Percentiles rank a stretch among this genome's conserved stretches.
phyloP scores from a whole-genome alignment of 2,888 invertebrate genomes.

The Parthenolecanium corni region DNA sequence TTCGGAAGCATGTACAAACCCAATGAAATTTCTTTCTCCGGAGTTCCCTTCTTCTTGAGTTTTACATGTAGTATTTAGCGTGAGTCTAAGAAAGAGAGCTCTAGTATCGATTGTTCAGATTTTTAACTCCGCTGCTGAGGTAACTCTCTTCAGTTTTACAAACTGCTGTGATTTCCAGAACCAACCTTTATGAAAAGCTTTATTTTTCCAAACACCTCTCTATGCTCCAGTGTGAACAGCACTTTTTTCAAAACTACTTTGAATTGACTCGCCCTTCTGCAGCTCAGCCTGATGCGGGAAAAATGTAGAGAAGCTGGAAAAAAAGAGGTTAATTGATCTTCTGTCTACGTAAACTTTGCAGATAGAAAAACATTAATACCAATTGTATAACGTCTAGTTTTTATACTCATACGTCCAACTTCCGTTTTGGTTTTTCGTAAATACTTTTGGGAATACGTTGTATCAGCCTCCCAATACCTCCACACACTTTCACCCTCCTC shows the following conservation, averaged over 20 bases:
- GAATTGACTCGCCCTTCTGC: neutral
- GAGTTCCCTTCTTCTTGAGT: too few relatives aligned
- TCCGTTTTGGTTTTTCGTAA: conserved; percentile 11
- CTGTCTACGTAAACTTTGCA: neutral
- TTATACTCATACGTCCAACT: conserved; percentile 7
- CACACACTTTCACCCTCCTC: neutral
- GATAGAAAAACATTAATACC: conserved; percentile 21
- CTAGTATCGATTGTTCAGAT: too few relatives aligned
- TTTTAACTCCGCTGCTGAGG: too few relatives aligned
- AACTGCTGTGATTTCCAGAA: too few relatives aligned
- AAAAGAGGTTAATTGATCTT: conserved; percentile 19
- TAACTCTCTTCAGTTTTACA: too few relatives aligned
- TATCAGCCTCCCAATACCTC: neutral
- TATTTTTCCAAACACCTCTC: too few relatives aligned
- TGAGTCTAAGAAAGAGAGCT: too few relatives aligned
- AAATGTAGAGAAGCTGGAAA: too few relatives aligned
- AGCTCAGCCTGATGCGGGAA: neutral
- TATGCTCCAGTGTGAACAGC: neutral
- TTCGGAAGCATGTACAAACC: too few relatives aligned
- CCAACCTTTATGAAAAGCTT: too few relatives aligned
- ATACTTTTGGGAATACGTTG: conserved; percentile 14
- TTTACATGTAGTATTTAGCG: too few relatives aligned
- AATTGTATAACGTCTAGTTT: conserved; percentile 20
- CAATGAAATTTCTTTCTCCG: too few relatives aligned
- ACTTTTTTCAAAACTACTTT: neutral